Evolutionary conservation across 2,888 invertebrate species (phyloP), one percentile per base, ranked within the genome.

Genomic region (Nemapogon koenigi): DNA sequence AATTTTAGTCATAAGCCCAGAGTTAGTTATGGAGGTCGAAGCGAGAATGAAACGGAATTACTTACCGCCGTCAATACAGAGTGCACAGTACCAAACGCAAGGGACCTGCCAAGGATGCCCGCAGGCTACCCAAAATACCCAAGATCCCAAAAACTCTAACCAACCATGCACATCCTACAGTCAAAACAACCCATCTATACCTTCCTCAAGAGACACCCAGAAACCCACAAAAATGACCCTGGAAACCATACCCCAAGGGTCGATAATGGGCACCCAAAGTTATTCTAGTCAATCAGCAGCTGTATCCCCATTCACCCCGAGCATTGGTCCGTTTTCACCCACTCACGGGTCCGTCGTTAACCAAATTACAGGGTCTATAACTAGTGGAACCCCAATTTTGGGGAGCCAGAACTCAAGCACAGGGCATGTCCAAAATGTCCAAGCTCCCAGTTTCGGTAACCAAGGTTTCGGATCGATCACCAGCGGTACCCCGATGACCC

Each of bases 1-100:
- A 14, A 67, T n/a, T n/a, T n/a, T 83, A 93, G 93, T 91, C 58
- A 91, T 93, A 79, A 90, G 91, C 65, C 91, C 91, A 47, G 91
- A 93, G 67, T 82, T 93, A 69, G 89, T 91, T 51, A 88, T 90
- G 85, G 93, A 93, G 63, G 92, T 93, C 49, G 93, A 93, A 75
- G 88, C 88, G 52, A 84, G 93, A 61, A 93, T 93, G 92, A 89
- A 89, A 62, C 80, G 88, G 49, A 87, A 89, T 56, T 88, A 89
- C 64, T 81, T 90, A 53, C 91, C 91, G 38, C 86, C 90, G 43
- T 85, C 86, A 35, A 80, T 87, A 57, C 83, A 83, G 55, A 69
- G 55, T 8, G 62, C 66, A 53, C 59, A 62, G 53, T 60, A 62
- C 64, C 66, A 65, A 49, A 56, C 67, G 45, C 67, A 67, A 29